Evolutionary conservation across 2,113 vertebrate species (phyloP).

Genomic region (Nymphicus hollandicus): DNA sequence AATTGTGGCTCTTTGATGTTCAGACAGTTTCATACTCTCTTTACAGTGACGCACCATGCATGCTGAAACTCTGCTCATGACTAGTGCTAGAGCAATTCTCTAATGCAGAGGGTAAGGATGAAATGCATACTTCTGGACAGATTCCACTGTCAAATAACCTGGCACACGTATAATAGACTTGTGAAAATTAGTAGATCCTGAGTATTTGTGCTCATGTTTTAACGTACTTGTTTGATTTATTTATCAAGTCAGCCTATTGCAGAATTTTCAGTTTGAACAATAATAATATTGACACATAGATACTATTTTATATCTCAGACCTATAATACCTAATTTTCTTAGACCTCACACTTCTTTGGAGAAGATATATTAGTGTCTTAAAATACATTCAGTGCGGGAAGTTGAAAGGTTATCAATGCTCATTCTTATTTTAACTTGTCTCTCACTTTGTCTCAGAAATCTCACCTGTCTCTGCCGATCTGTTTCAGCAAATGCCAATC

Average conservation of each 20-base stretch:
- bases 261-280: not conserved
- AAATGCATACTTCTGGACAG: not conserved
- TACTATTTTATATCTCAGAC: not conserved
- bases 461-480: not conserved
- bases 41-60: not conserved
- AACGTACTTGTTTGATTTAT: not conserved
- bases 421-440: conserved; percentile 3
- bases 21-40: not conserved
- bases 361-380: not conserved
- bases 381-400: not conserved
- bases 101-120: not conserved
- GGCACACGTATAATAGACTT: not conserved
- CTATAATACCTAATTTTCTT: not conserved
- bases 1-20: not conserved
- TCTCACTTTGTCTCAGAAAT: not conserved
- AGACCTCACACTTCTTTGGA: not conserved
- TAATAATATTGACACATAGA: not conserved
- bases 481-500: not conserved
- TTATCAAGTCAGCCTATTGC: not conserved
- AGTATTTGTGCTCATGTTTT: not conserved
- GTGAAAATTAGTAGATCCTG: not conserved
- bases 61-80: not conserved
- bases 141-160: not conserved
- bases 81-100: not conserved
- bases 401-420: not conserved